Evolutionary conservation across 2,113 vertebrate species (phyloP).

Genomic region (Phodopus roborovskii): DNA sequence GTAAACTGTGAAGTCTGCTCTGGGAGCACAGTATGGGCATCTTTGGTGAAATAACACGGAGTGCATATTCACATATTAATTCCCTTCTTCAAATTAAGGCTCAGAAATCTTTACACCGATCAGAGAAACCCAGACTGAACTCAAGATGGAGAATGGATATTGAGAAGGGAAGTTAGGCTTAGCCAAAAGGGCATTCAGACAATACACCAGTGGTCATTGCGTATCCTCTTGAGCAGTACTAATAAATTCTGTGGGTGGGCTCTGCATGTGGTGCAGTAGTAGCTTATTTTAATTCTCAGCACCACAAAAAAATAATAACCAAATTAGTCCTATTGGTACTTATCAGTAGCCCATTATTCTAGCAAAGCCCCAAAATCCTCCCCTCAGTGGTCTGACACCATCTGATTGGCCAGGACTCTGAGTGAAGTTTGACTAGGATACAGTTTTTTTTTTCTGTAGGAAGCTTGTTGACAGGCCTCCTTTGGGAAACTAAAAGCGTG

Average conservation of each 20-base stretch:
- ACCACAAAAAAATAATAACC: background rate
- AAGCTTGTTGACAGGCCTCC: slow-evolving; percentile 66
- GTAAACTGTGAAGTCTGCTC: background rate
- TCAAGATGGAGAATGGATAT: background rate
- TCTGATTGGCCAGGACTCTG: slow-evolving; percentile 53
- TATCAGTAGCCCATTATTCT: slow-evolving; percentile 42
- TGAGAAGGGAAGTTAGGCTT: slow-evolving; percentile 5
- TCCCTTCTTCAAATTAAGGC: slow-evolving; percentile 26
- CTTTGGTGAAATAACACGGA: background rate
- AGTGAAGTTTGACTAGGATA: background rate
- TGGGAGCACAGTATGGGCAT: background rate
- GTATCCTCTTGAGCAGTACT: background rate
- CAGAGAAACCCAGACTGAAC: background rate
- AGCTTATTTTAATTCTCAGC: background rate
- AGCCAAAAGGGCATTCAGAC: background rate
- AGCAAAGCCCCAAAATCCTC: slow-evolving; percentile 55
- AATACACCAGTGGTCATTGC: background rate
- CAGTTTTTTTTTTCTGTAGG: slow-evolving; percentile 20
- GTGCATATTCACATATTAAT: background rate
- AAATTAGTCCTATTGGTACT: slow-evolving; percentile 37
- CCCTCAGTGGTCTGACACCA: background rate
- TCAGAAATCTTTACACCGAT: background rate
- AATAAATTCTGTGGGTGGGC: slow-evolving; percentile 1
- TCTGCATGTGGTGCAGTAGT: background rate
- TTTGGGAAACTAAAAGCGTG: slow-evolving; percentile 70